Base-by-base conservation (phyloP, 2,888 invertebrate species). In the Ennomos erosarius region DNA sequence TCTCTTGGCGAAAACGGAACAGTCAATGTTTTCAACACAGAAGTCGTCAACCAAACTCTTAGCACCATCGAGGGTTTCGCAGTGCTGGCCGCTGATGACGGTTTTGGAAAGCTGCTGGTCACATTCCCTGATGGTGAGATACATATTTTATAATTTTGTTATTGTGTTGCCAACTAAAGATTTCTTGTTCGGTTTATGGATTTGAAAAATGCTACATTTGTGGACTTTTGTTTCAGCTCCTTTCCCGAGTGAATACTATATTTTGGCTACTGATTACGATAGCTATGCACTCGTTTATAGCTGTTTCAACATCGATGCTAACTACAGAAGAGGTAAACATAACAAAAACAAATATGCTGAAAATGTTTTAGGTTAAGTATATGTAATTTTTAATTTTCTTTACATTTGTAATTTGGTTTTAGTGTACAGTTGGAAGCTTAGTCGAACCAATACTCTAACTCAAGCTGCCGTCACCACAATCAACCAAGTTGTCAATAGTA, bases 221-320 rank as follows among this genome's bases (percentile, higher is more conserved):
- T 16, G 16, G 16, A 16, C 47, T 59, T 52, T 44, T 10, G 26
- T 74, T 76, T 63, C 59, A 82, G 82, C 65, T 4, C 16, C 65
- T 6, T 44, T 46, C 43, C 59, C 71, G 3, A 57, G 69, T 4
- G 72, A 78, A 35, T 78, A 79, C 50, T 79, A 71, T 73, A 70
- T 84, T 13, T 67, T 82, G 12, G 81, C 91, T 45, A 95, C 95
- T 0, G 95, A 95, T 74, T 95, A 95, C 71, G 85, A 86, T 0
- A 87, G 88, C 46, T 95, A 93, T 67, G 85, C 94, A 0, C 89
- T 95, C 0, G 93, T 94, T 0, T 95, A 94, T 89, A 93, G 94
- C 35, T 95, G 95, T 71, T 78, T 76, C 0, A 88, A 94, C 67
- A 74, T 93, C 8, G 44, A 35, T 10, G 33, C 10, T 26, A 46